These are phyloP conservation scores for Hyperoplus immaculatus DNA, from an alignment of 2,797 vertebrate species.

Conservation along the genomic window DNA sequence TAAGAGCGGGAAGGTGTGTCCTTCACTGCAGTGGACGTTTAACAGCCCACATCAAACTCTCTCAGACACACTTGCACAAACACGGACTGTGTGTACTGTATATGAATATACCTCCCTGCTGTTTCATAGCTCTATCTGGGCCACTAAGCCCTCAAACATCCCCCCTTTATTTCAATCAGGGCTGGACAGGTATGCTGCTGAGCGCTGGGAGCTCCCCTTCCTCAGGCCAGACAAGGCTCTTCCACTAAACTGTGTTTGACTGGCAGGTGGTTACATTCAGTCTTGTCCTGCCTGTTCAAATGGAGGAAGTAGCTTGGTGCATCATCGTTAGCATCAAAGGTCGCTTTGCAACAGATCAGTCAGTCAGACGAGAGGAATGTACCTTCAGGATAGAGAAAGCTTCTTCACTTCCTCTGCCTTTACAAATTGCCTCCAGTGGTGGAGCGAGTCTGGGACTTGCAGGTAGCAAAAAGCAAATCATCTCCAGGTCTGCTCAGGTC, in stretches of 20 bases:
- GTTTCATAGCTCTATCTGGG: constrained; percentile 64
- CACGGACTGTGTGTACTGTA: constrained; percentile 46
- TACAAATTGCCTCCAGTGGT: constrained; percentile 36
- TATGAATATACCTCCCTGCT: constrained; percentile 60
- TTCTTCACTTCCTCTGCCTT: constrained; percentile 65
- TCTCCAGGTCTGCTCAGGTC: constrained; percentile 1
- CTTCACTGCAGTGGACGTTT: constrained; percentile 59
- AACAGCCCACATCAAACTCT: constrained; percentile 59
- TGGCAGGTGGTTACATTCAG: constrained; percentile 67
- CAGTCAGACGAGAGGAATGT: constrained; percentile 76
- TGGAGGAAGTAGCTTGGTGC: constrained; percentile 59
- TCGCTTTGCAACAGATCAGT: constrained; percentile 70
- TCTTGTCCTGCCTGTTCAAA: constrained; percentile 52
- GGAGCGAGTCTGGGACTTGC: constrained; percentile 10
- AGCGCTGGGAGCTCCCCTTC: constrained; percentile 53
- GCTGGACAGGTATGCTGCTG: constrained; percentile 64
- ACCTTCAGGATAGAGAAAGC: constrained; percentile 61
- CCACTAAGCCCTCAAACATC: constrained; percentile 50
- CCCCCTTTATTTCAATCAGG: constrained; percentile 72
- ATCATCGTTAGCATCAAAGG: constrained; percentile 76
- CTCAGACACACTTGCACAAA: constrained; percentile 51
- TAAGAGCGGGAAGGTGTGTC: constrained; percentile 69
- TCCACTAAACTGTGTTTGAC: constrained; percentile 72
- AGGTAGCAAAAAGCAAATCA: constrained; percentile 13
- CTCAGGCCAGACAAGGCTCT: constrained; percentile 63